Evolutionary conservation across 1,140 invertebrate species (phyloP), one percentile per base, ranked within the genome.

Genomic region (Drosophila sturtevanti): DNA sequence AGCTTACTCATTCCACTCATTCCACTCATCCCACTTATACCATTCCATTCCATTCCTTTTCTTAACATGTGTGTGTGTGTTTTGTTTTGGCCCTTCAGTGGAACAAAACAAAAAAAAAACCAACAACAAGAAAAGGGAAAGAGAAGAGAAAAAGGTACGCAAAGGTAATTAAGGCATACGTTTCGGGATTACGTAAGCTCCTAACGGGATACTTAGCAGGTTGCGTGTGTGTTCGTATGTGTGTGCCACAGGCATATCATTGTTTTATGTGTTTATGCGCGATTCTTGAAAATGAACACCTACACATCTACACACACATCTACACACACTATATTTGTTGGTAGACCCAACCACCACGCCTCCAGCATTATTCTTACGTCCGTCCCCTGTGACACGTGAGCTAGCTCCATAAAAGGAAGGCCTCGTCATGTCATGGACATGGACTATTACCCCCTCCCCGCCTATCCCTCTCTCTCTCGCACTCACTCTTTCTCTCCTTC

Each of bases 181-280:
- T 67, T 77, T 65, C 77, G 64, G 70, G 81, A 68, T 87, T 87
- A 87, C 84, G 82, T 87, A 89, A 87, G 84, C 82, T 87, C 82
- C 82, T 87, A 76, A 71, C 59, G 82, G 82, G 82, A 87, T 87
- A 87, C 81, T 87, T 87, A 87, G 84, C 68, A 68, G 64, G 56
- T 61, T 68, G 27, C n/a, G 60, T 37, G 68, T 34, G 34, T 55
- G 14, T 16, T 31, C 27, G 60, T 63, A 58, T 59, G 63, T 24
- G 64, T 73, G 68, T 73, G 44, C 67, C 27, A 37, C 68, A 51
- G 74, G 78, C 79, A 86, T 89, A 87, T 82, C 84, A 87, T 77
- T 74, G 75, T 24, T 71, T 74, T 70, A 62, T 87, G 72, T 89
- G 84, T 71, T 87, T 87, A 79, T 89, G 84, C 76, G 76, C 79